Percentiles rank a stretch among this genome's conserved stretches.
Conservation (phyloP, 1,140 invertebrate species). For the Archivesica marissinica region DNA sequence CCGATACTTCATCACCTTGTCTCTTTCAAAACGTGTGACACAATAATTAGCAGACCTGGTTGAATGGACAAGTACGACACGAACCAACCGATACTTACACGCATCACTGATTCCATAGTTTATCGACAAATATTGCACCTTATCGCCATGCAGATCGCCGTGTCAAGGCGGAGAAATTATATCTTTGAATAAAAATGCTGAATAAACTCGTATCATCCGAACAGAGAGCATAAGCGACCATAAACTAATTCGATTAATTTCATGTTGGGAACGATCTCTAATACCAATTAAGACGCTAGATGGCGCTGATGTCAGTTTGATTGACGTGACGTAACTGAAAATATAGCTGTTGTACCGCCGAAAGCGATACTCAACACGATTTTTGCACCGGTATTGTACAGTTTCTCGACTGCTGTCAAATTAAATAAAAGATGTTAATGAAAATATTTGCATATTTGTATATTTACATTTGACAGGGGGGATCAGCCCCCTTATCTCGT, state of each 20-base stretch:
- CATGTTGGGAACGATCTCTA: background rate
- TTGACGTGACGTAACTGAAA: slow-evolving; percentile 17
- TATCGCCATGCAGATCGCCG: background rate
- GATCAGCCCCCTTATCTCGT: background rate
- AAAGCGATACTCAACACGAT: slow-evolving; percentile 48
- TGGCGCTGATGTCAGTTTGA: slow-evolving; percentile 2
- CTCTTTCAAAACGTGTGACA: slow-evolving; percentile 13
- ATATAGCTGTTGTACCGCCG: slow-evolving; percentile 30
- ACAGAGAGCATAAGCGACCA: background rate
- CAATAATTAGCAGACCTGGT: slow-evolving; percentile 19
- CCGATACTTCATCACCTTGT: slow-evolving; percentile 19
- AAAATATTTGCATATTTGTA: slow-evolving; percentile 64
- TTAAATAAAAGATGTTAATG: slow-evolving; percentile 7
- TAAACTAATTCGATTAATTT: slow-evolving; percentile 24
- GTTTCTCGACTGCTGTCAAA: slow-evolving; percentile 37
- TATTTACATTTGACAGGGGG: slow-evolving; percentile 40
- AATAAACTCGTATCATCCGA: background rate
- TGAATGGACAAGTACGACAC: too few relatives aligned
- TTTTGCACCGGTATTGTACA: slow-evolving; percentile 31
- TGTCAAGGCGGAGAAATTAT: background rate
- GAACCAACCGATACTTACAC: slow-evolving; percentile 5
- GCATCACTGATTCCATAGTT: slow-evolving; percentile 3
- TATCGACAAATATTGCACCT: slow-evolving; percentile 18
- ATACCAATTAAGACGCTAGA: slow-evolving; percentile 8
- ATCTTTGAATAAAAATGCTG: background rate